phyloP scores from a whole-genome alignment of 2,113 vertebrate genomes.

The Gnathochromis pfefferi region DNA sequence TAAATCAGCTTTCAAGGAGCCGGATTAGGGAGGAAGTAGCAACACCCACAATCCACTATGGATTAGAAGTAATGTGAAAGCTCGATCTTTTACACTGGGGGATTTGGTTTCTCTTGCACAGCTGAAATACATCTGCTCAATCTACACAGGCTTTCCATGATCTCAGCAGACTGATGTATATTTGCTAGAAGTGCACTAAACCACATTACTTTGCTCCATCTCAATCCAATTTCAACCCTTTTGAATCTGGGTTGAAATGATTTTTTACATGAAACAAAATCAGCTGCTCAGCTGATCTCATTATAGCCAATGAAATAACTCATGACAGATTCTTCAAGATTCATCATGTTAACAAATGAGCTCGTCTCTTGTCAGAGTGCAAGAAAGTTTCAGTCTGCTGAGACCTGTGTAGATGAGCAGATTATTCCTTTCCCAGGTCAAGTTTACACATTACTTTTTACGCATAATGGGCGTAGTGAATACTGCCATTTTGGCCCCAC shows the following conservation, averaged over 20 bases:
- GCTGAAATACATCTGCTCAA: neutral
- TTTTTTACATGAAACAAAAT: neutral
- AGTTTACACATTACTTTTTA: neutral
- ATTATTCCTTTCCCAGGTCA: neutral
- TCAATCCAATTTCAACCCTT: neutral
- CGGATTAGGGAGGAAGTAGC: rapidly evolving
- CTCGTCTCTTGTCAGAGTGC: neutral
- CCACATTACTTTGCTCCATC: neutral
- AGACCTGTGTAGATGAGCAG: neutral
- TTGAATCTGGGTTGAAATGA: neutral
- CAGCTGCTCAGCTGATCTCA: neutral
- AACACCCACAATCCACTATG: neutral
- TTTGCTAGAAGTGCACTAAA: neutral
- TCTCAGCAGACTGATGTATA: neutral
- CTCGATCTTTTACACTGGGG: neutral
- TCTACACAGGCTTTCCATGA: neutral
- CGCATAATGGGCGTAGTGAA: neutral
- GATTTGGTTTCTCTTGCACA: neutral
- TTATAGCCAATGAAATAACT: neutral
- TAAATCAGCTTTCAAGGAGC: neutral
- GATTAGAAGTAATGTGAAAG: neutral
- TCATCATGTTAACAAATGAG: neutral
- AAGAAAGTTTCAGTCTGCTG: neutral
- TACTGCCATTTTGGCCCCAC: neutral
- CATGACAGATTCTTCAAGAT: neutral